A percentile compares a stretch with the other conserved stretches of the same genome.
Evolutionary conservation across 2,888 invertebrate species (phyloP).

Genomic region (Mylabris sibirica): DNA sequence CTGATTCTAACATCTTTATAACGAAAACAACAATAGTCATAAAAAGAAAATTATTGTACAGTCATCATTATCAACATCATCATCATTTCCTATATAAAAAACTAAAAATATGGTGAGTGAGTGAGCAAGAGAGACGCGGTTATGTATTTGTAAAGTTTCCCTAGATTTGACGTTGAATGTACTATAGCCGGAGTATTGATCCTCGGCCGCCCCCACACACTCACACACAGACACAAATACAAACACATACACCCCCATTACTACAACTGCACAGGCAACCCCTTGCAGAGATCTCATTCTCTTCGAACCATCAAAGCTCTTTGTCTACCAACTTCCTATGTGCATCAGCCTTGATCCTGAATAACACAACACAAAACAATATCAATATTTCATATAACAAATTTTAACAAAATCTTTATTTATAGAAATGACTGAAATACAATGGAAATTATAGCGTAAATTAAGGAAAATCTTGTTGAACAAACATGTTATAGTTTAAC

Average conservation of each 20-base stretch:
- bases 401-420: neutral
- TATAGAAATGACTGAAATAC: neutral
- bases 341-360: conserved; percentile 31
- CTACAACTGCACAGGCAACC: conserved; percentile 29
- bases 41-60: conserved; percentile 2
- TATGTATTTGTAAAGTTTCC: conserved; percentile 14
- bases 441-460: neutral
- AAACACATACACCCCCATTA: conserved; percentile 15
- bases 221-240: conserved; percentile 32
- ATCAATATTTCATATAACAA: neutral
- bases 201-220: conserved; percentile 47
- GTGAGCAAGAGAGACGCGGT: neutral
- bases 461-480: neutral
- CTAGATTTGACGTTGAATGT: conserved; percentile 49
- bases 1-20: conserved; percentile 11
- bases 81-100: neutral
- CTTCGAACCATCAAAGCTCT: conserved; percentile 43
- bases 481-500: neutral
- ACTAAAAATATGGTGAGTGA: neutral
- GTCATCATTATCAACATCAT: neutral
- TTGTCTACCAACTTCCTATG: conserved; percentile 46
- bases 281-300: conserved; percentile 45
- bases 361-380: neutral
- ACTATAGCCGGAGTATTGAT: conserved; percentile 52
- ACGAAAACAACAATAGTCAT: conserved; percentile 13